Evolutionary conservation across 2,888 invertebrate genomes (phyloP).

Genomic region (Pinctada fucata): DNA sequence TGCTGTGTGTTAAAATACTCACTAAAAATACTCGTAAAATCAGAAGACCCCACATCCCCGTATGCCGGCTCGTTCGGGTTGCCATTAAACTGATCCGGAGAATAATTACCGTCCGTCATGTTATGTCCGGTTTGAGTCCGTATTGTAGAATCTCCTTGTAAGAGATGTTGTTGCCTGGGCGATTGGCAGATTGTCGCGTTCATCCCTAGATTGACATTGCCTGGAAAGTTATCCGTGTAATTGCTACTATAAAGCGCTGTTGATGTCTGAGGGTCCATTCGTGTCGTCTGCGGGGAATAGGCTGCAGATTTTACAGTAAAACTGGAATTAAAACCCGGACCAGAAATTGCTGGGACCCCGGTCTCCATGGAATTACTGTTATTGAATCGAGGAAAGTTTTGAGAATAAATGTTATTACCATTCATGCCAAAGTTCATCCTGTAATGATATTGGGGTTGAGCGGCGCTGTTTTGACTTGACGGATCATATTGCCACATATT

Average conservation of each 20-base stretch:
- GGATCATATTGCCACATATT: slow-evolving; percentile 49
- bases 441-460: slow-evolving; percentile 27
- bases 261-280: slow-evolving; percentile 45
- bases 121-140: slow-evolving; percentile 35
- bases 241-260: slow-evolving; percentile 55
- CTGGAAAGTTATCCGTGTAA: slow-evolving; percentile 56
- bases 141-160: slow-evolving; percentile 31
- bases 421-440: slow-evolving; percentile 52
- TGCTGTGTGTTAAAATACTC: slow-evolving; percentile 53
- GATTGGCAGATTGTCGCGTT: slow-evolving; percentile 47
- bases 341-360: slow-evolving; percentile 18
- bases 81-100: slow-evolving; percentile 37
- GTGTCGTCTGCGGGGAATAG: slow-evolving; percentile 47
- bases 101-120: slow-evolving; percentile 35
- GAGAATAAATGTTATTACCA: slow-evolving; percentile 51
- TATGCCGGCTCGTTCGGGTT: slow-evolving; percentile 20
- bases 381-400: slow-evolving; percentile 52
- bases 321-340: slow-evolving; percentile 39
- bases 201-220: slow-evolving; percentile 58
- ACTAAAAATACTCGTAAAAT: slow-evolving; percentile 56
- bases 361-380: slow-evolving; percentile 38
- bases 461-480: slow-evolving; percentile 30
- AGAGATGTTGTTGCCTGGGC: slow-evolving; percentile 32
- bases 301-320: slow-evolving; percentile 43
- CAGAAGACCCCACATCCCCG: slow-evolving; percentile 39